A percentile compares a stretch with the other conserved stretches of the same genome.
phyloP scores from a whole-genome alignment of 1,140 invertebrate genomes.

The Microplitis demolitor region DNA sequence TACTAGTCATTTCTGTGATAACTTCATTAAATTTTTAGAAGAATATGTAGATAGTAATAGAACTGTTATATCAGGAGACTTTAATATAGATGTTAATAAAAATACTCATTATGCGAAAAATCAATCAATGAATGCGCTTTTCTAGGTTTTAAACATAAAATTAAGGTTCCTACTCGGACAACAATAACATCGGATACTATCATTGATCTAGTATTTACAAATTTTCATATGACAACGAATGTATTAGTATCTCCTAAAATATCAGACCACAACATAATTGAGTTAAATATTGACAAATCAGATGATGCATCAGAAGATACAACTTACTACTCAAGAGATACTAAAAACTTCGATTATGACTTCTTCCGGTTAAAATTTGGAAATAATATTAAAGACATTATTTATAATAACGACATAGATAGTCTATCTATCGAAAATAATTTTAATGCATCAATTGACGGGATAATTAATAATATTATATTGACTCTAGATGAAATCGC shows the following conservation, averaged over 20 bases:
- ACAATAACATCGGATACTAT: slow-evolving; percentile 3
- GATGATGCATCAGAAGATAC: no score
- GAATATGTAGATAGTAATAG: neutral
- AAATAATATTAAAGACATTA: no score
- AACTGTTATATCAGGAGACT: slow-evolving; percentile 12
- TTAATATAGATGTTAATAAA: slow-evolving; percentile 15
- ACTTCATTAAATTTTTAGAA: slow-evolving; percentile 1
- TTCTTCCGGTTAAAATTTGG: no score
- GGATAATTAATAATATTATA: no score
- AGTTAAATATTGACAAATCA: no score
- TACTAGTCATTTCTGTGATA: slow-evolving; percentile 13
- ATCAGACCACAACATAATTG: slow-evolving; percentile 11
- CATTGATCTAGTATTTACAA: slow-evolving; percentile 19
- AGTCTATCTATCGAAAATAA: no score
- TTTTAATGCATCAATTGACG: no score
- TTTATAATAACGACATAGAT: no score
- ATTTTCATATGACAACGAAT: neutral
- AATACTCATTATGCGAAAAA: slow-evolving; percentile 1
- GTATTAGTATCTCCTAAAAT: slow-evolving; percentile 13
- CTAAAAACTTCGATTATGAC: no score
- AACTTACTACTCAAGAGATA: no score
- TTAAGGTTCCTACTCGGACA: neutral
- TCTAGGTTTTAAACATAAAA: slow-evolving; percentile 20
- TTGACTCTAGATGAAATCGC: no score
- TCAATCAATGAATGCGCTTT: neutral